Conservation (phyloP, 2,113 vertebrate species). For the Callospermophilus lateralis region DNA sequence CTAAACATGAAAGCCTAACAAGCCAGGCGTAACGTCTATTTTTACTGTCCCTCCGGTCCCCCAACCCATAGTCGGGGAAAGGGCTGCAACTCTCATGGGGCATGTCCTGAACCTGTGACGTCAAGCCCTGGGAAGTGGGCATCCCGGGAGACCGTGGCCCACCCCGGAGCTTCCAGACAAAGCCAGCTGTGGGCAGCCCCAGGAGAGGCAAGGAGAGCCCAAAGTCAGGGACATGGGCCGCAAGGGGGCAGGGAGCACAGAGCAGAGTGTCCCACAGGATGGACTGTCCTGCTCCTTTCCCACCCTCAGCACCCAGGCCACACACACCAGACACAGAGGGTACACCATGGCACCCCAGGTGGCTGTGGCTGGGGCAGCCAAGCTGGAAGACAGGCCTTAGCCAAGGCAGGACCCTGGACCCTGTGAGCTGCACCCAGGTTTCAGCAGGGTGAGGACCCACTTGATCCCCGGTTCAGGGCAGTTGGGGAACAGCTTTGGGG, state of each 20-base stretch:
- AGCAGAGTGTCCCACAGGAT: too few relatives aligned
- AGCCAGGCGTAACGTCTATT: constrained; percentile 79
- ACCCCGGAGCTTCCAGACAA: background rate
- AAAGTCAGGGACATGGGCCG: background rate
- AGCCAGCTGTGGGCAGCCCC: background rate
- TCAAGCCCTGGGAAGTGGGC: background rate
- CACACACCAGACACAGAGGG: constrained; percentile 88
- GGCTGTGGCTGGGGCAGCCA: background rate
- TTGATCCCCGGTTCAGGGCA: background rate
- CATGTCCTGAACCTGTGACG: background rate
- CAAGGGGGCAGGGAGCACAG: too few relatives aligned
- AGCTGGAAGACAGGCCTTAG: background rate
- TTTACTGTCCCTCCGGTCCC: constrained; percentile 80
- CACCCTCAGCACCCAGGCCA: constrained; percentile 94
- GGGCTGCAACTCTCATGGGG: constrained; percentile 28
- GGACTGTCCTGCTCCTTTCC: constrained; percentile 85
- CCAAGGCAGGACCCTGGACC: constrained; percentile 50
- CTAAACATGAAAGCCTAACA: constrained; percentile 80
- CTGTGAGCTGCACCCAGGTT: background rate
- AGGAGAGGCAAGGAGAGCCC: background rate
- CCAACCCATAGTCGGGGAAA: background rate
- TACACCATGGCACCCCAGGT: background rate
- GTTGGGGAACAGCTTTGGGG: background rate
- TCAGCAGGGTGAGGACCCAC: background rate
- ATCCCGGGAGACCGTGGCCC: background rate